These are phyloP conservation scores for Campylomormyrus tamandua DNA, from an alignment of 2,113 vertebrate genomes.

Conservation along the genomic window DNA sequence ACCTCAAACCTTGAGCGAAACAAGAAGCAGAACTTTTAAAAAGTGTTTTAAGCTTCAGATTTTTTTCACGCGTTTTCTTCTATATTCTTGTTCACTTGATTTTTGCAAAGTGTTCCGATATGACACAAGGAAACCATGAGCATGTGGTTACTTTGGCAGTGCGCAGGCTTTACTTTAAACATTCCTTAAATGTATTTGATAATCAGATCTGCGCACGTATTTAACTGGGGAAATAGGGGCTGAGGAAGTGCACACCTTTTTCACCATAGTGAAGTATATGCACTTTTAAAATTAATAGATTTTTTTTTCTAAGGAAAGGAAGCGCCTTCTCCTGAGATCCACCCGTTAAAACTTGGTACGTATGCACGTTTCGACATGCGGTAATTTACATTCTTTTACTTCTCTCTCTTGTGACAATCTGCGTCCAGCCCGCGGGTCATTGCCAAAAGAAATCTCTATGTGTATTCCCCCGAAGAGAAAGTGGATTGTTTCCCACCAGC, in stretches of 20 bases:
- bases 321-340: constrained; percentile 15
- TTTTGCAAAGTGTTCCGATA: constrained; percentile 2
- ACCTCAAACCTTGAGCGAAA: constrained; percentile 22
- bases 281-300: background rate
- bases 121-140: background rate
- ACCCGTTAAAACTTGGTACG: constrained; percentile 33
- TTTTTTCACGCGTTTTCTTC: constrained; percentile 9
- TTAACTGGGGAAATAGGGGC: background rate
- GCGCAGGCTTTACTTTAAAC: background rate
- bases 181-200: constrained; percentile 8
- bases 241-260: background rate
- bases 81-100: background rate
- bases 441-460: constrained; percentile 21
- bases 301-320: constrained; percentile 3
- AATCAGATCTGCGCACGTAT: background rate
- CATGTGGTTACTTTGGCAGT: background rate
- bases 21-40: constrained; percentile 21
- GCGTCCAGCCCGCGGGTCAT: background rate
- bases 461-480: constrained; percentile 39
- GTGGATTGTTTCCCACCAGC: constrained; percentile 43
- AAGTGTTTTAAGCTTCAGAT: constrained; percentile 6
- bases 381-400: constrained; percentile 15
- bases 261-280: background rate
- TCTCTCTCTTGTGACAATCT: constrained; percentile 2
- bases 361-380: constrained; percentile 28